These are phyloP conservation scores for Lophius americanus DNA, from an alignment of 2,797 vertebrate species.

Conservation along the genomic window DNA sequence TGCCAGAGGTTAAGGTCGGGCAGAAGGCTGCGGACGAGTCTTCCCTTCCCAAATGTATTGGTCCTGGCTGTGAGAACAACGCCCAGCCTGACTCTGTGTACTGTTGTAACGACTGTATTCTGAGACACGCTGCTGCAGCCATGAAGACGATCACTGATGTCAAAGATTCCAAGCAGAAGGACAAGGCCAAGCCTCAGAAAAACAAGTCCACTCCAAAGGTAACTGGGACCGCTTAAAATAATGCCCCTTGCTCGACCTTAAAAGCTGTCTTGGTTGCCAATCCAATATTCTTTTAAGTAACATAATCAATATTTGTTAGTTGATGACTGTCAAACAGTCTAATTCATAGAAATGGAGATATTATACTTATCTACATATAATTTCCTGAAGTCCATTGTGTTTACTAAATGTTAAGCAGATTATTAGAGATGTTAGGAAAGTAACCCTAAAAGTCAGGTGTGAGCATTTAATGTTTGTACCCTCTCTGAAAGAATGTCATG, in stretches of 20 bases:
- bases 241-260: conserved; percentile 29
- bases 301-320: neutral
- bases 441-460: neutral
- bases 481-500: neutral
- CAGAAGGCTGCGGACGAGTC: conserved; percentile 67
- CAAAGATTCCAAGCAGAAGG: conserved; percentile 88
- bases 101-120: conserved; percentile 94
- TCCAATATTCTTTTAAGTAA: neutral
- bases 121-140: conserved; percentile 93
- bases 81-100: conserved; percentile 96
- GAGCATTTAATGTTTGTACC: neutral
- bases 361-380: neutral
- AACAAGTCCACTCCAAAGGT: conserved; percentile 87
- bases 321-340: neutral
- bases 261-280: neutral
- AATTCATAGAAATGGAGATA: neutral
- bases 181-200: conserved; percentile 85
- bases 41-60: conserved; percentile 90
- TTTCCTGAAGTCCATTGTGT: neutral
- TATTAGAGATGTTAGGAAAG: neutral
- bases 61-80: conserved; percentile 91
- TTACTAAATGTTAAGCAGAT: conserved; percentile 6
- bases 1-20: conserved; percentile 32
- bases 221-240: conserved; percentile 55
- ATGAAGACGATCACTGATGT: conserved; percentile 93